These are phyloP conservation scores for Poeciliopsis paucimaculata DNA, from an alignment of 2,797 vertebrate genomes.

Conservation along the genomic window DNA sequence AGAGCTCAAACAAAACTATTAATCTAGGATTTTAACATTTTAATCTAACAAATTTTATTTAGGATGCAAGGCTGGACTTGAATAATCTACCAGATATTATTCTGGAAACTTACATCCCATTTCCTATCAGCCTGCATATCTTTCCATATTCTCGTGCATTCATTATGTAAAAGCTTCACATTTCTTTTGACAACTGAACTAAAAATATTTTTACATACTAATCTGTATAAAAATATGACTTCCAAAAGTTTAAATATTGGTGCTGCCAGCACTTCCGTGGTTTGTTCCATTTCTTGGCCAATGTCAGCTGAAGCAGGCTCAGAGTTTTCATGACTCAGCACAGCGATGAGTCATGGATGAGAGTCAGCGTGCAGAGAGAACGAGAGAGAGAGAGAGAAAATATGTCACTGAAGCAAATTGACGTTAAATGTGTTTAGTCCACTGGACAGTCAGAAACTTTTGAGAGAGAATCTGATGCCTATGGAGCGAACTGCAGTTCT, in stretches of 20 bases:
- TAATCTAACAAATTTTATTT: not conserved
- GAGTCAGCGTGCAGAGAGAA: not conserved
- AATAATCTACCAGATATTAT: not conserved
- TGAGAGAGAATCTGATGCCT: not conserved
- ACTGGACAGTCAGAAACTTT: not conserved
- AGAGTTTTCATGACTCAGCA: conserved; percentile 15
- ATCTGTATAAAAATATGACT: not conserved
- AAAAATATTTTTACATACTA: not conserved
- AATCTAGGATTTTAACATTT: not conserved
- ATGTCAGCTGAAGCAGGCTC: conserved; percentile 5
- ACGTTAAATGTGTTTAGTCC: not conserved
- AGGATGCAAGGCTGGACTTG: not conserved
- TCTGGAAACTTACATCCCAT: not conserved
- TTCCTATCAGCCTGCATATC: not conserved
- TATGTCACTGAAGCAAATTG: not conserved
- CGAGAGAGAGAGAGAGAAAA: not conserved
- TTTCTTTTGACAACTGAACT: not conserved
- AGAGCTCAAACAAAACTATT: not conserved
- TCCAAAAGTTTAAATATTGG: not conserved
- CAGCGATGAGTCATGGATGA: not conserved
- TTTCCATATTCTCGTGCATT: not conserved
- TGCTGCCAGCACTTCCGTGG: not conserved
- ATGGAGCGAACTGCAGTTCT: not conserved
- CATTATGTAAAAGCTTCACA: not conserved
- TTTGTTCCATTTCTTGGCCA: conserved; percentile 2